Conservation (phyloP, 2,797 vertebrate genomes). For the Gastrophryne carolinensis region DNA sequence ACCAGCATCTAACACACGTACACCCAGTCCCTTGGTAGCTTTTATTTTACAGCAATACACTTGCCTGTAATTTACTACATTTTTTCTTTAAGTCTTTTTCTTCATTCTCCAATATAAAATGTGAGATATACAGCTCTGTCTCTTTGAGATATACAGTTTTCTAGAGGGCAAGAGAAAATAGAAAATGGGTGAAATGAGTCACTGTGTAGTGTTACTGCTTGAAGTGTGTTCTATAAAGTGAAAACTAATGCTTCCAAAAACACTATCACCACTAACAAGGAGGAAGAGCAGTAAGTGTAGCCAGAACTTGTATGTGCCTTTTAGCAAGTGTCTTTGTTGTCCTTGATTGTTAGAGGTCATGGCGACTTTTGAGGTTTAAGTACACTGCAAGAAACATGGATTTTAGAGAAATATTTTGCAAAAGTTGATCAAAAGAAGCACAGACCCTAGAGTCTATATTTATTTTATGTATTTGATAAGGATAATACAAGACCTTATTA, state of each 20-base stretch:
- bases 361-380: background rate
- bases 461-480: too few species aligned
- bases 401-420: background rate
- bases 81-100: too few species aligned
- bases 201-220: background rate
- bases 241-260: slow-evolving; percentile 12
- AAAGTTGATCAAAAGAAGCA: background rate
- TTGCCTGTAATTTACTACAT: background rate
- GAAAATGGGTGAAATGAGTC: slow-evolving; percentile 10
- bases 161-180: background rate
- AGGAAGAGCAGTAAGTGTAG: slow-evolving; percentile 10
- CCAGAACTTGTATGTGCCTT: background rate
- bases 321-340: background rate
- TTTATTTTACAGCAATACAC: too few species aligned
- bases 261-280: slow-evolving; percentile 7
- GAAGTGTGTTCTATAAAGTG: slow-evolving; percentile 4
- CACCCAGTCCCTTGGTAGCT: too few species aligned
- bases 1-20: too few species aligned
- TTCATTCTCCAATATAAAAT: background rate
- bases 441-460: background rate
- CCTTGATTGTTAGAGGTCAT: slow-evolving; percentile 22
- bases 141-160: background rate
- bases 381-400: background rate
- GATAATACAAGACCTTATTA: too few species aligned
- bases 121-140: background rate